Base-by-base conservation (phyloP, 2,888 invertebrate species). In the Abrostola triplasia region DNA sequence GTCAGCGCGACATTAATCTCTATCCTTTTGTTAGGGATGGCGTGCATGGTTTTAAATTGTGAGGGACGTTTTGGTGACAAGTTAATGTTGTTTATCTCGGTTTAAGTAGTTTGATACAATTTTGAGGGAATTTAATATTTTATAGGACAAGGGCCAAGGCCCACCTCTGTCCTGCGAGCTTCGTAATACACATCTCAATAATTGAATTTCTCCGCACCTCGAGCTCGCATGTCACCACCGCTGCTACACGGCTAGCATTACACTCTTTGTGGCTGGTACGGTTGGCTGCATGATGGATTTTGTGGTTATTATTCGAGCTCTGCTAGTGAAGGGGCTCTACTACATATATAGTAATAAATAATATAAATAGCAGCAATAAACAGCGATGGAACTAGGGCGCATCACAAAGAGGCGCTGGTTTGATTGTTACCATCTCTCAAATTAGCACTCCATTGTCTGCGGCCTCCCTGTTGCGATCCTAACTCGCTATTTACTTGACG, bases 1-100 rank as follows among this genome's bases (percentile, higher is more conserved):
- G 76, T 68, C 72, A 69, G 63, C 35, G 51, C 58, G 52, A 67
- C 64, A 67, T 72, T 77, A 69, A 72, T 77, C 58, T 62, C 62
- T 42, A 67, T 67, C 59, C 66, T 63, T 69, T 68, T 72, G 67
- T 72, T 64, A 40, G 50, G 57, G 42, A 53, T 13, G 48, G 12
- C 44, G 44, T 24, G 44, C 44, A 47, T 24, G 62, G 40, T 61
- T 76, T 78, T 65, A 67, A 78, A 78, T 78, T 64, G 61, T 67
- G 73, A 76, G 53, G 54, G 79, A 78, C 68, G 59, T 75, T 64
- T 53, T 60, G 48, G 66, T 65, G 68, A 76, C 64, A 60, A 49
- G 55, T 56, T 59, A 65, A 41, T 41, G 24, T 35, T 55, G 52
- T 35, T 50, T 44, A 47, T 12, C 36, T 44, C 37, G 66, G 53